Base-by-base conservation (phyloP, 2,797 vertebrate genomes). In the Liparis tanakae region DNA sequence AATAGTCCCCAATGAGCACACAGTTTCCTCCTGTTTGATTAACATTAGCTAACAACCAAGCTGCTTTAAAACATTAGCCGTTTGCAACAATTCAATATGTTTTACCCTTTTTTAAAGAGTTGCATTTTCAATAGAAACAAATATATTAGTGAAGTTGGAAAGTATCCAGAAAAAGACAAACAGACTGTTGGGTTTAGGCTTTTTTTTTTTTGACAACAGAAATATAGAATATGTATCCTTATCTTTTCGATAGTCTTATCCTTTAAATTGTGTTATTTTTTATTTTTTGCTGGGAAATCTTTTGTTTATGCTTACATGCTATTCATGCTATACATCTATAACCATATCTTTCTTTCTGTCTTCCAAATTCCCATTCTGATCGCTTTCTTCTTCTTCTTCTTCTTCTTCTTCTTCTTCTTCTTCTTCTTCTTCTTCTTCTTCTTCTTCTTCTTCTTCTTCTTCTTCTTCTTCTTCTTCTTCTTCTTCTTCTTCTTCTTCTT, bases 321-420 rank as follows among this genome's bases (percentile, higher is more conserved):
- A n/a, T n/a, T n/a, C n/a, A n/a, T n/a, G n/a, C n/a, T n/a, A 53
- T 74, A 57, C 58, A 15, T 50, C 37, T 62, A 46, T 1, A 34
- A 1, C 63, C 12, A 6, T 6, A 17, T 61, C 13, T 37, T 56
- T 51, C n/a, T 14, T 51, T 13, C 30, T 44, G n/a, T 22, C 30
- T 6, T 54, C 36, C 36, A 8, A 3, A 7, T 33, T 57, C 17
- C 13, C n/a, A 41, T 33, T 51, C 10, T 60, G 9, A 34, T 44
- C 37, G 4, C 41, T 61, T 34, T 20, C 50, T 7, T 33, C 6
- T 72, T 22, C 4, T 54, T 4, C 22, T 48, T 51, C 13, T 56
- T 48, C n/a, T n/a, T n/a, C n/a, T n/a, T n/a, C n/a, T n/a, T n/a
- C n/a, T n/a, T n/a, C n/a, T n/a, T n/a, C n/a, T n/a, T n/a, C n/a